Base-by-base conservation (phyloP, 2,797 vertebrate genomes). In the Enteromius trimaculatus region DNA sequence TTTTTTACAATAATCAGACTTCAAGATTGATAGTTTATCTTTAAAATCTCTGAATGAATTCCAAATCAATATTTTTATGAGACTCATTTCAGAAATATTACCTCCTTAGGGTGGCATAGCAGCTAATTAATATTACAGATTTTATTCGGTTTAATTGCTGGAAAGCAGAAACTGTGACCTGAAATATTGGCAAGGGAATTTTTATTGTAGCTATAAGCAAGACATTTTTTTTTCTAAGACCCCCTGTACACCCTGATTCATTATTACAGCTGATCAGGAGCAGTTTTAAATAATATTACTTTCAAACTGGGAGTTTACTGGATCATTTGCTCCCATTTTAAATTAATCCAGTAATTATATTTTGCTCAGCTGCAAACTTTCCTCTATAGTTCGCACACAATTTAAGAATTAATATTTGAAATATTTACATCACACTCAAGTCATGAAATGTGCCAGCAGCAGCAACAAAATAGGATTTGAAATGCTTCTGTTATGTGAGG, bases 391-490 rank as follows among this genome's bases (percentile, higher is more conserved):
- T 58, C 13, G 39, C 13, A 23, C 13, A 58, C 21, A 76, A 75
- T 26, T 76, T 2, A 39, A 34, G 10, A 44, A 44, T 44, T 3
- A 3, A 44, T 44, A 44, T 44, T 13, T 44, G 10, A 44, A 13
- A 23, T 75, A 23, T 34, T 75, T 55, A 75, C 13, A 55, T 75
- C 8, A 42, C 74, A 42, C 16, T 62, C 37, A 58, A 53, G 58
- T 11, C 4, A 37, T 37, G 14, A 77, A 42, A 26, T 77, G 4
- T 39, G 4, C 55, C n/a, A 39, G 23, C 14, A 76, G 39, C 34
- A 60, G 53, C 34, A 77, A 42, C 34, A 60, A 37, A 60, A 76
- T 77, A 60, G 53, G 53, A 79, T 72, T 44, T n/a, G 26, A 58
- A 11, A 76, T 71, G 47, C 9, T 60, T 64, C 51, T 55, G 17